These are phyloP conservation scores for Standfussiana lucernea DNA, from an alignment of 2,888 invertebrate genomes.

Conservation along the genomic window DNA sequence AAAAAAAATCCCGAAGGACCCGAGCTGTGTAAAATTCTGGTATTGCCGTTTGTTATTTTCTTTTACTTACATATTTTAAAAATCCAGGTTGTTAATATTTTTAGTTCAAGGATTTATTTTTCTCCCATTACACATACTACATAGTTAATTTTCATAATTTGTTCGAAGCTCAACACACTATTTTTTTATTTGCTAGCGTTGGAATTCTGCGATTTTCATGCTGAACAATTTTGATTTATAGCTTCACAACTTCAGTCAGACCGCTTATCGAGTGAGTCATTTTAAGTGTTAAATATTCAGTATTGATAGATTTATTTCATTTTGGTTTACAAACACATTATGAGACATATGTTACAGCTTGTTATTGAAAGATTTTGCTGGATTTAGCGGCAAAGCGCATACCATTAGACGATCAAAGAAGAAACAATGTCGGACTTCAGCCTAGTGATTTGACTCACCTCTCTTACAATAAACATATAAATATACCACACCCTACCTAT, in stretches of 20 bases:
- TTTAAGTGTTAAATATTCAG: conserved; percentile 15
- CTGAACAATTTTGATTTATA: conserved; percentile 42
- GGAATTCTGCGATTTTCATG: conserved; percentile 20
- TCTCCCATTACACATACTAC: too few species aligned
- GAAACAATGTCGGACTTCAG: not conserved
- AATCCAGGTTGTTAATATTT: not conserved
- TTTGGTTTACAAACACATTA: conserved; percentile 15
- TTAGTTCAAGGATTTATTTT: not conserved
- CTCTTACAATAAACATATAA: not conserved
- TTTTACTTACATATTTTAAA: not conserved
- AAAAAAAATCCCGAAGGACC: not conserved
- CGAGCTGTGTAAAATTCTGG: too few species aligned
- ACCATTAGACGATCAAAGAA: not conserved
- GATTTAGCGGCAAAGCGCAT: not conserved
- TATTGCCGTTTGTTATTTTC: not conserved
- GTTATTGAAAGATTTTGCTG: conserved; percentile 7
- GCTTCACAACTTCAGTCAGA: conserved; percentile 28
- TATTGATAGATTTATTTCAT: conserved; percentile 41
- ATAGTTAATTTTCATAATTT: conserved; percentile 30
- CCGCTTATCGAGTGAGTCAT: conserved; percentile 39
- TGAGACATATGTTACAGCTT: conserved; percentile 23
- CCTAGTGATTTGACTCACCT: not conserved
- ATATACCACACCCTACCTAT: not conserved
- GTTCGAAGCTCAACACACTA: conserved; percentile 23
- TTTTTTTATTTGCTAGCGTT: conserved; percentile 23